Evolutionary conservation across 2,797 vertebrate genomes (phyloP).

Genomic region (Meriones psammophilus): DNA sequence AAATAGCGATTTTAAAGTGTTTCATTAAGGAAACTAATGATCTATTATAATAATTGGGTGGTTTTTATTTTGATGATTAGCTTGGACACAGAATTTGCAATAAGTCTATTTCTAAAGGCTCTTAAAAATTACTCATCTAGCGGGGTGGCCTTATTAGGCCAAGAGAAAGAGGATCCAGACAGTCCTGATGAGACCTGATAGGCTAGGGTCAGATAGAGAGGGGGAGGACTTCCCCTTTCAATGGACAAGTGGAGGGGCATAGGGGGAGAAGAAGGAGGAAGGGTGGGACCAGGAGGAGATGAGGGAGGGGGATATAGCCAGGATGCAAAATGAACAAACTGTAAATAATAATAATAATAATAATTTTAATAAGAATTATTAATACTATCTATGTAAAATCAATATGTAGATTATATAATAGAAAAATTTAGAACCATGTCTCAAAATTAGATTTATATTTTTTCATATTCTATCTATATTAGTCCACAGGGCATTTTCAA

Average conservation of each 20-base stretch:
- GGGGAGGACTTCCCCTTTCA: too few relatives aligned
- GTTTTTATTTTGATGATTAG: neutral
- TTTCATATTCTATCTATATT: neutral
- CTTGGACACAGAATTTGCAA: neutral
- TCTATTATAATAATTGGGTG: neutral
- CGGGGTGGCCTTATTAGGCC: too few relatives aligned
- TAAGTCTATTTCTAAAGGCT: neutral
- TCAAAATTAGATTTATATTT: neutral
- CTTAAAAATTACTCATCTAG: neutral
- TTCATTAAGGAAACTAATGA: conserved; percentile 39
- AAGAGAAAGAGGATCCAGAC: too few relatives aligned
- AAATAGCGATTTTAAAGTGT: conserved; percentile 25
- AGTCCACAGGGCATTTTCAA: conserved; percentile 36
- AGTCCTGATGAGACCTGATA: too few relatives aligned
- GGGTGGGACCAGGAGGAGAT: too few relatives aligned
- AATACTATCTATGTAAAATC: neutral
- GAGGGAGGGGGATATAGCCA: too few relatives aligned
- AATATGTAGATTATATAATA: neutral
- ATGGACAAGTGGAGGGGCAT: too few relatives aligned
- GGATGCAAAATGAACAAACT: too few relatives aligned
- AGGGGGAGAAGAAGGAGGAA: too few relatives aligned
- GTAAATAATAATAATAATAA: too few relatives aligned
- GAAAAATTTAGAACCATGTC: conserved; percentile 17
- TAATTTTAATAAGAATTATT: too few relatives aligned
- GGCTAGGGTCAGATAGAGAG: too few relatives aligned